phyloP scores from a whole-genome alignment of 2,113 vertebrate species.

The Myotis brandtii region DNA sequence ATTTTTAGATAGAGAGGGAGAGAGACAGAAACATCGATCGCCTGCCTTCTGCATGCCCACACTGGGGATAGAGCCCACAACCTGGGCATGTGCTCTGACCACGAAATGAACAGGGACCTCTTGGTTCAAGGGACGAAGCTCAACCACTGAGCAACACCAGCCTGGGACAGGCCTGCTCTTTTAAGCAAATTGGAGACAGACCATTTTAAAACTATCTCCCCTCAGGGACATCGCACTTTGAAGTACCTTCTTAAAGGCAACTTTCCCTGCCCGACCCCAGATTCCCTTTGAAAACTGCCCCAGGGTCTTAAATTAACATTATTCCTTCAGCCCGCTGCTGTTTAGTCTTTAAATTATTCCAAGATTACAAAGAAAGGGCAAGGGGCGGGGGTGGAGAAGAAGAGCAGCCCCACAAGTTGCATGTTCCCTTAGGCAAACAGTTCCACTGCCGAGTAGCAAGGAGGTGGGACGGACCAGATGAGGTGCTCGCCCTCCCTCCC shows the following conservation, averaged over 20 bases:
- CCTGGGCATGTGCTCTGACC: too few relatives aligned
- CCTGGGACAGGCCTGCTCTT: not conserved
- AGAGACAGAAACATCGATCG: too few relatives aligned
- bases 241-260: not conserved
- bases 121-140: too few relatives aligned
- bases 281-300: not conserved
- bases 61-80: too few relatives aligned
- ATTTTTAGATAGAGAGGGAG: too few relatives aligned
- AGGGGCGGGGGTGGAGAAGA: not conserved
- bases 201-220: not conserved
- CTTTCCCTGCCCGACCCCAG: not conserved
- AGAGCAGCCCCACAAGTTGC: not conserved
- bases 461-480: not conserved
- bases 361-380: not conserved
- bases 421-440: not conserved
- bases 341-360: not conserved
- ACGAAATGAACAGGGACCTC: too few relatives aligned
- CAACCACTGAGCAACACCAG: too few relatives aligned
- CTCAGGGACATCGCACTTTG: not conserved
- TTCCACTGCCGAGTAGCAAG: not conserved
- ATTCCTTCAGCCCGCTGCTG: not conserved
- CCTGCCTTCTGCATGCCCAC: too few relatives aligned
- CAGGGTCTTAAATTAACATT: slow-evolving; percentile 1
- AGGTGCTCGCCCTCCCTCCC: not conserved
- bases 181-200: not conserved